A percentile compares a stretch with the other conserved stretches of the same genome.
phyloP scores from a whole-genome alignment of 1,140 invertebrate species.

The Rhynchophorus ferrugineus region DNA sequence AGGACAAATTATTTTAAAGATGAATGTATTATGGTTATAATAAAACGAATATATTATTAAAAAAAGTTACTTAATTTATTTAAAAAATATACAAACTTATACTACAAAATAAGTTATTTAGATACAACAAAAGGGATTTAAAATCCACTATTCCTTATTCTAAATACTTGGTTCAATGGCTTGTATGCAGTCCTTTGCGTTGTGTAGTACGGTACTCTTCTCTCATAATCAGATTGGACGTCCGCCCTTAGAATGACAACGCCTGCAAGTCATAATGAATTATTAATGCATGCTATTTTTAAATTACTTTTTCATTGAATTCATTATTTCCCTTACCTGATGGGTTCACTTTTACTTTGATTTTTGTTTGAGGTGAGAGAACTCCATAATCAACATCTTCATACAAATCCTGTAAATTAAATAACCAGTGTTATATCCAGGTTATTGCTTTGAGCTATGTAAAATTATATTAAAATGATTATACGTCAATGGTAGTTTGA shows the following conservation, averaged over 20 bases:
- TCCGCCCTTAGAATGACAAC: conserved; percentile 78
- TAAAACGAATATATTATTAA: conserved; percentile 6
- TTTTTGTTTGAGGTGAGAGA: conserved; percentile 74
- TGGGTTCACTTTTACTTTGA: conserved; percentile 90
- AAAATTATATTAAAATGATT: too few relatives aligned
- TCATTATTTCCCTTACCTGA: conserved; percentile 72
- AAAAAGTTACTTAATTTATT: conserved; percentile 21
- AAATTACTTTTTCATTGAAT: neutral
- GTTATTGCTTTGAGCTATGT: too few relatives aligned
- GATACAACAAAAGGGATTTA: conserved; percentile 21
- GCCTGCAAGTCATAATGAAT: conserved; percentile 41
- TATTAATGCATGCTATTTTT: neutral
- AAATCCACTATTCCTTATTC: conserved; percentile 41
- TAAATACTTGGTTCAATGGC: conserved; percentile 52
- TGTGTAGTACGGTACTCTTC: conserved; percentile 44
- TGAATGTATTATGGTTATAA: too few relatives aligned
- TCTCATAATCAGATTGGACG: conserved; percentile 55
- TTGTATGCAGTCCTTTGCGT: conserved; percentile 52
- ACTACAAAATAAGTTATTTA: conserved; percentile 34
- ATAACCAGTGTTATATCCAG: too few relatives aligned
- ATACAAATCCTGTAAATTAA: conserved; percentile 65
- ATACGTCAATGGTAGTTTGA: too few relatives aligned
- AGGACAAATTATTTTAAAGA: too few relatives aligned
- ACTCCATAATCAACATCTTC: conserved; percentile 79
- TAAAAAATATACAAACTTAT: conserved; percentile 24